phyloP scores from a whole-genome alignment of 2,888 invertebrate species.

The Cerastis rubricosa region DNA sequence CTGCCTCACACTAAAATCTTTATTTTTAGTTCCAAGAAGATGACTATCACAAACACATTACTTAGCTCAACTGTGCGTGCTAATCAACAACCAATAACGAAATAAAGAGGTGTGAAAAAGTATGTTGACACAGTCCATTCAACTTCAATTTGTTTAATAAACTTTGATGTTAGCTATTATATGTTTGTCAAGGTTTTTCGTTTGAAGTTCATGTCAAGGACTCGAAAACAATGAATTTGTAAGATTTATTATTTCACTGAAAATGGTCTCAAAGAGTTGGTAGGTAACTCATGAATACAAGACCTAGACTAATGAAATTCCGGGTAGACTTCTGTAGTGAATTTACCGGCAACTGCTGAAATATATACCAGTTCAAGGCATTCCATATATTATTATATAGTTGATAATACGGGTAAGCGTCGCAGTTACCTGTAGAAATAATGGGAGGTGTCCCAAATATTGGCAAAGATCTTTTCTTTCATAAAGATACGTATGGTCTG shows the following conservation, averaged over 20 bases:
- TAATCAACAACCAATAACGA: conserved; percentile 55
- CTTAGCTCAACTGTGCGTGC: conserved; percentile 41
- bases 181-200: conserved; percentile 37
- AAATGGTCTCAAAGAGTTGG: neutral
- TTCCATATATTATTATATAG: conserved; percentile 4
- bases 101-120: conserved; percentile 57
- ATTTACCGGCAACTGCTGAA: conserved; percentile 29
- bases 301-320: conserved; percentile 46
- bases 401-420: neutral
- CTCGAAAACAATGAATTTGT: conserved; percentile 5
- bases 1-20: conserved; percentile 6
- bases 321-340: conserved; percentile 8
- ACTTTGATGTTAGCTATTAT: conserved; percentile 21
- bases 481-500: neutral
- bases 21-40: conserved; percentile 32
- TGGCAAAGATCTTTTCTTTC: neutral
- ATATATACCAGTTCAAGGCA: conserved; percentile 22
- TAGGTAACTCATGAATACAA: conserved; percentile 17
- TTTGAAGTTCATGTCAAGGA: conserved; percentile 33
- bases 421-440: neutral
- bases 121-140: conserved; percentile 58
- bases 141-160: conserved; percentile 54
- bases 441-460: conserved; percentile 16
- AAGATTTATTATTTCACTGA: neutral
- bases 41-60: conserved; percentile 28